A percentile compares a stretch with the other conserved stretches of the same genome.
These are phyloP conservation scores for Drosophila melanogaster DNA, from an alignment of 1,140 invertebrate species.

Conservation along the genomic window DNA sequence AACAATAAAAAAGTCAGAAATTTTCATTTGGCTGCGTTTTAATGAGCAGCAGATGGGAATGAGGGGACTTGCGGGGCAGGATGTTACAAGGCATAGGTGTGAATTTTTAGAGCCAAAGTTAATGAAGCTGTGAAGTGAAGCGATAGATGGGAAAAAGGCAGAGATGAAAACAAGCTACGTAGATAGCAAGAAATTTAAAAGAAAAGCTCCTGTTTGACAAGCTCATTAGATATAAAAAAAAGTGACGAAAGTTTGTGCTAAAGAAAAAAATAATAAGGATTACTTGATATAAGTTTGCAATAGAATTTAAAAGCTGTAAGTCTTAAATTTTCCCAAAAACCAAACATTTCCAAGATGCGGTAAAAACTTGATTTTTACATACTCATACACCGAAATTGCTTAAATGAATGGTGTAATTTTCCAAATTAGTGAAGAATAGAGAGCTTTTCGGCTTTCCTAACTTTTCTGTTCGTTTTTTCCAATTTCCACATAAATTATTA, in stretches of 20 bases:
- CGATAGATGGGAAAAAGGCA: neutral
- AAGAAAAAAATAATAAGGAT: neutral
- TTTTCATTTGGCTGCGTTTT: slow-evolving; percentile 49
- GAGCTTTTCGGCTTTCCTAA: neutral
- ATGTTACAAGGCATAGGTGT: slow-evolving; percentile 40
- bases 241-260: neutral
- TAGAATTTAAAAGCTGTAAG: neutral
- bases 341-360: no score
- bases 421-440: slow-evolving; percentile 26
- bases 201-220: slow-evolving; percentile 37
- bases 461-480: slow-evolving; percentile 17
- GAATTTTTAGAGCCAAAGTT: slow-evolving; percentile 61
- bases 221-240: slow-evolving; percentile 24
- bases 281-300: neutral
- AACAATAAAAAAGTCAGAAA: slow-evolving; percentile 35
- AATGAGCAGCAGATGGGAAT: slow-evolving; percentile 22
- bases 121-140: slow-evolving; percentile 52
- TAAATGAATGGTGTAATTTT: slow-evolving; percentile 22
- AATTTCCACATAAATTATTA: slow-evolving; percentile 39
- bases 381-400: neutral
- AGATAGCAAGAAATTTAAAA: slow-evolving; percentile 8
- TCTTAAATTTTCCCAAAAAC: neutral
- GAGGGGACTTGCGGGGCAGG: neutral
- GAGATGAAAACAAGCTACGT: neutral
- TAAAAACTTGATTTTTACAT: neutral